Evolutionary conservation across 2,797 vertebrate species (phyloP), one percentile per base, ranked within the genome.

Genomic region (Coranthus polyacanthus): DNA sequence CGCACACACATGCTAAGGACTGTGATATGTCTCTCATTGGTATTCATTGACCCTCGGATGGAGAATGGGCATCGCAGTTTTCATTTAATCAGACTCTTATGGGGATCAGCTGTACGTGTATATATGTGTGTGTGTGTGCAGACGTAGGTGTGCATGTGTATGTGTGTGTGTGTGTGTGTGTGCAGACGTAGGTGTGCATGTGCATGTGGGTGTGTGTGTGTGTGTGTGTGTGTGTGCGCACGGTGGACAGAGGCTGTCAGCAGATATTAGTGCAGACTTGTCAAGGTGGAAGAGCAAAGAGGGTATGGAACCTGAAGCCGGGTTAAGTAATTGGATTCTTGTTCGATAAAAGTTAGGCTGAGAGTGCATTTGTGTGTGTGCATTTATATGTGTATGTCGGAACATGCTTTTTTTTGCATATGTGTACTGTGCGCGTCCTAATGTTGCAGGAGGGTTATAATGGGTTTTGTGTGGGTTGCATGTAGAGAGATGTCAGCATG

Each of bases 271-370:
- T 74, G 86, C 91, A 92, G 91, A 84, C 86, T 87, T 95, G 94
- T 95, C 85, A 90, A 93, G 91, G 90, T 94, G 89, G 94, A 93
- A 42, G 88, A 93, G 88, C 68, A 87, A 83, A 90, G 83, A 83
- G 85, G 92, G 89, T 94, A 90, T 90, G 88, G 92, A 95, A 96
- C 92, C 91, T 94, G 94, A 94, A 94, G 92, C 89, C 84, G 77
- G 93, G 92, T 96, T 96, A 97, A 97, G 95, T 97, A 97, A 97
- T 97, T 97, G 95, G 94, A 95, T 96, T 97, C 95, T 95, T 95
- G 95, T 96, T 95, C 94, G 94, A 95, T 96, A 95, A 95, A 95
- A 94, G 87, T 93, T 93, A 89, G 85, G 51, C 45, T 68, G 56
- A 43, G 41, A 24, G 68, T 64, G 67, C 59, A 59, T 72, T 60